Evolutionary conservation across 2,113 vertebrate genomes (phyloP), one percentile per base, ranked within the genome.

Genomic region (Lota lota): DNA sequence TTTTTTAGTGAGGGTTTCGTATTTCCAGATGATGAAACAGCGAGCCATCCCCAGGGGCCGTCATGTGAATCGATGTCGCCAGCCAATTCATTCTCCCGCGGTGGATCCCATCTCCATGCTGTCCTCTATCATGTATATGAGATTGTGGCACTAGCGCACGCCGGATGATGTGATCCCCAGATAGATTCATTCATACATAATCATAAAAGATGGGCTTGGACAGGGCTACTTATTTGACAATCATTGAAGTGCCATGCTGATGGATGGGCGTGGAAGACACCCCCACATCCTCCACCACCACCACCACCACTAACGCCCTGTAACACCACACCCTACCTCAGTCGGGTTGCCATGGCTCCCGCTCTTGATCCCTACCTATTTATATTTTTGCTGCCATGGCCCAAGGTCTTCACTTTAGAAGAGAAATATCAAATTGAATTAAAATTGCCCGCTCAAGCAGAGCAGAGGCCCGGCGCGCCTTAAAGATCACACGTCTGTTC

Each of bases 191-290:
- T 87, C 86, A 84, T 80, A 86, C 74, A 62, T 91, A 88, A 90
- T 89, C 84, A 89, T 84, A 89, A 90, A 87, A 81, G 81, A 91
- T 91, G 87, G 80, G 74, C 85, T 85, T 90, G 85, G 88, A 89
- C 87, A 83, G 83, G 82, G 82, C 87, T 89, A 90, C 88, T 91
- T 89, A 89, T 89, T 89, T 88, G 87, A 89, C 88, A 87, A 88
- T 90, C 87, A 91, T 88, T 88, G 88, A 85, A 83, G 83, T 86
- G 87, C 85, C 85, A 85, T 69, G 65, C 79, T 90, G 88, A 88
- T 88, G 83, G 85, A 88, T 87, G 82, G 59, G 6, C 40, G 76
- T 74, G 78, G 82, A 76, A 80, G 78, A 75, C 78, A 63, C 11
- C 19, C 72, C 22, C 67, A 75, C 77, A 64, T 66, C 63, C 74